Base-by-base conservation (phyloP, 2,888 invertebrate species). In the Marronus borbonicus region DNA sequence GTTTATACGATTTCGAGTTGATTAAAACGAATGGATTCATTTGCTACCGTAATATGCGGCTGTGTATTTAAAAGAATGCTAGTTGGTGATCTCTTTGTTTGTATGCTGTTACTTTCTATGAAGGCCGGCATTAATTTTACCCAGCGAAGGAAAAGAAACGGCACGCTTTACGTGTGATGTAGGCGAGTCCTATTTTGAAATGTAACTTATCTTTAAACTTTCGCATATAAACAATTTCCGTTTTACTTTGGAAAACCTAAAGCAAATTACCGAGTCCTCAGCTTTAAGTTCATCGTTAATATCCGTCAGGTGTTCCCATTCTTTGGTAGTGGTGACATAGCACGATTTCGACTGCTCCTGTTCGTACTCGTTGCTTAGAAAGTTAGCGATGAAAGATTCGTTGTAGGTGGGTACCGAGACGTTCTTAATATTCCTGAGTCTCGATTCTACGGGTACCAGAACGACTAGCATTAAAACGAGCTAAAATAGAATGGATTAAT, bases 221-320 rank as follows among this genome's bases (percentile, higher is more conserved):
- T 58, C 14, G 8, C 17, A n/a, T 60, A 60, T 17, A 20, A 60
- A 24, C 5, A 60, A 20, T 60, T 20, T 60, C 20, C 44, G n/a
- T 17, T 31, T 14, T 69, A 69, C 64, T 44, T 76, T 20, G 44
- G 39, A 76, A 70, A 64, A 75, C 39, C 14, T 14, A 39, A 24
- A 12, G 60, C 55, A 24, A 17, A 82, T 83, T 83, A 86, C 86
- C 76, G 83, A 78, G 17, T 78, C 77, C 62, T 83, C 80, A 78
- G 84, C 82, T 81, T 86, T 87, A 17, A 80, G 80, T 58, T 80
- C 77, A 76, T 87, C 84, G 66, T 81, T 85, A 4, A 89, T 81
- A 82, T 89, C 88, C 0, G 87, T 87, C 17, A 85, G 84, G 78
- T 86, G 86, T 17, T 85, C 83, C 88, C 88, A 89, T 80, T 87